A percentile compares a stretch with the other conserved stretches of the same genome.
Evolutionary conservation across 2,797 vertebrate species (phyloP).

Genomic region (Echeneis naucrates): DNA sequence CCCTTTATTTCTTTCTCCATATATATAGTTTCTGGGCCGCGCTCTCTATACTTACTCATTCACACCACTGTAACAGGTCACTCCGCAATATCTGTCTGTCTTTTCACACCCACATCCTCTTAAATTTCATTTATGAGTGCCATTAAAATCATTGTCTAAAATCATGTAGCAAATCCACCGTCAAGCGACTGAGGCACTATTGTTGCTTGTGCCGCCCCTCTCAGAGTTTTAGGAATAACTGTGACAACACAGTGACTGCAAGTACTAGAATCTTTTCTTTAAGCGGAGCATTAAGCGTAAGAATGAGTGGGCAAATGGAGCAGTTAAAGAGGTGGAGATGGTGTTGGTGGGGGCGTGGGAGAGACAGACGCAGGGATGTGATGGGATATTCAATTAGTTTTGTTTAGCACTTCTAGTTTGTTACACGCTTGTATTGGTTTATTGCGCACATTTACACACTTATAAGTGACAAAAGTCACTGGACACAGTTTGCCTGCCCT

Average conservation of each 20-base stretch:
- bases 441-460: conserved; percentile 60
- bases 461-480: conserved; percentile 30
- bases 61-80: conserved; percentile 70
- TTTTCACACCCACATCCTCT: conserved; percentile 71
- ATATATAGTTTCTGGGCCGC: conserved; percentile 59
- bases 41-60: conserved; percentile 57
- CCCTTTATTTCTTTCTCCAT: conserved; percentile 63
- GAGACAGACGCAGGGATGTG: background rate
- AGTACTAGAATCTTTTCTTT: conserved; percentile 61
- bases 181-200: conserved; percentile 55
- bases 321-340: background rate
- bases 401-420: conserved; percentile 29
- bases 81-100: conserved; percentile 53
- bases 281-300: conserved; percentile 41
- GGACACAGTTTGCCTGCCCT: conserved; percentile 35
- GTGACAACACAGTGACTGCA: conserved; percentile 64
- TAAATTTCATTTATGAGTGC: conserved; percentile 78
- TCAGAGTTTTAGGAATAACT: conserved; percentile 72
- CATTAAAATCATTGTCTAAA: conserved; percentile 82
- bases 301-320: conserved; percentile 36
- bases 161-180: conserved; percentile 81
- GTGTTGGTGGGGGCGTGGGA: background rate
- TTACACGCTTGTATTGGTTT: conserved; percentile 54
- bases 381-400: conserved; percentile 33
- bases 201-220: conserved; percentile 52